These are phyloP conservation scores for Camarhynchus parvulus DNA, from an alignment of 2,113 vertebrate genomes.

Conservation along the genomic window DNA sequence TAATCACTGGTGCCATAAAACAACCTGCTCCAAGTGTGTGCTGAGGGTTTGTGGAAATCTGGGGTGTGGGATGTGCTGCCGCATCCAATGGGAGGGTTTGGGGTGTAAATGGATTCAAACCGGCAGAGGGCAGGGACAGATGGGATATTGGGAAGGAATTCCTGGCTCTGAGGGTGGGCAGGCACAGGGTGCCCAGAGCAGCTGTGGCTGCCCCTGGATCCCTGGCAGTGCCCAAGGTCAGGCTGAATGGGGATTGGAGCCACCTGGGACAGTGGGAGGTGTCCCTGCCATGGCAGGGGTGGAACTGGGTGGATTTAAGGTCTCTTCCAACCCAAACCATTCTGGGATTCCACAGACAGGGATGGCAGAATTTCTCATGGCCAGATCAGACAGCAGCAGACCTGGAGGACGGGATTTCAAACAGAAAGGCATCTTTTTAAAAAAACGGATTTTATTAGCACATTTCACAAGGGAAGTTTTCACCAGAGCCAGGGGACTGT, in stretches of 20 bases:
- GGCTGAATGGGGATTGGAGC: accelerated
- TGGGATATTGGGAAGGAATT: background rate
- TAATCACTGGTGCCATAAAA: background rate
- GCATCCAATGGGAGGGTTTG: background rate
- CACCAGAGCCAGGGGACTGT: background rate
- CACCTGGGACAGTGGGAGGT: accelerated
- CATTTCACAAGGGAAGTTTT: background rate
- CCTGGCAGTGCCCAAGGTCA: background rate
- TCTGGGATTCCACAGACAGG: background rate
- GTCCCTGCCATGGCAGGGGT: background rate
- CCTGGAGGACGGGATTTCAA: background rate
- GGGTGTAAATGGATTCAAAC: background rate
- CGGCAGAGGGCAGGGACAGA: accelerated
- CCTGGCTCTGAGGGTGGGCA: accelerated
- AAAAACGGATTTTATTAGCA: background rate
- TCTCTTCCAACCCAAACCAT: background rate
- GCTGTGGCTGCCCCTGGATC: background rate
- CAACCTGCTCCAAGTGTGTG: background rate
- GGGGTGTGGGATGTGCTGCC: background rate
- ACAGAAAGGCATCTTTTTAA: background rate
- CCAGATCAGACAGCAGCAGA: background rate
- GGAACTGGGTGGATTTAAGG: accelerated
- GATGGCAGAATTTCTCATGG: background rate
- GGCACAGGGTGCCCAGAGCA: background rate
- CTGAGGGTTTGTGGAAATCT: no score